Base-by-base conservation (phyloP, 2,888 invertebrate genomes). In the Andrena marginata region DNA sequence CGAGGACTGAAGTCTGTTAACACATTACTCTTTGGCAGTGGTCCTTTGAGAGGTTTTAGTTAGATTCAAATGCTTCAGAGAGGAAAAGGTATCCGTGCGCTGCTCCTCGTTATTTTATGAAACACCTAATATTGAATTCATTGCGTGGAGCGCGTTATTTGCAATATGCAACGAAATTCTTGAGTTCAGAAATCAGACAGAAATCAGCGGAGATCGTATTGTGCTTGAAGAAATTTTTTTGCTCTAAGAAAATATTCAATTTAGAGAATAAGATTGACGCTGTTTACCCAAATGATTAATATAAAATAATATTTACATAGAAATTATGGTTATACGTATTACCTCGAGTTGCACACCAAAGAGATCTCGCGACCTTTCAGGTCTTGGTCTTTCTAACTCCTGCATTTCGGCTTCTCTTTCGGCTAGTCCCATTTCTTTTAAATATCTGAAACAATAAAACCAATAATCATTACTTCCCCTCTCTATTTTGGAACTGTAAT, bases 321-420 rank as follows among this genome's bases (percentile, higher is more conserved):
- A 42, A 42, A 59, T 23, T 23, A 23, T 23, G 29, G 10, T 6
- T 62, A 2, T 5, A 70, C 5, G 4, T 59, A 63, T 94, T 93
- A 96, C 96, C 95, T 96, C 96, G 20, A 96, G 94, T 86, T 96
- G 96, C 69, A 96, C 95, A 63, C 96, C 96, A 88, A 96, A 96
- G 48, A 96, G 94, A 90, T 96, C 95, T 82, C 96, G 92, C 67
- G 96, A 95, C 84, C 95, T 93, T 86, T 94, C 95, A n/a, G 94
- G 94, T 87, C 93, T 91, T 59, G 89, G 82, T 63, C 94, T 85
- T 92, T 94, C 85, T 93, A 93, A 75, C 93, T 92, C 92, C 82
- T 93, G 90, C 92, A 93, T 92, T 86, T 90, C 91, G 73, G 90
- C 90, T 83, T 89, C 91, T 70, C 91, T 88, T 82, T 93, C 93